Percentiles rank a stretch among this genome's conserved stretches.
These are phyloP conservation scores for Mormyrops boulengeri DNA, from an alignment of 2,797 vertebrate species.

Conservation along the genomic window DNA sequence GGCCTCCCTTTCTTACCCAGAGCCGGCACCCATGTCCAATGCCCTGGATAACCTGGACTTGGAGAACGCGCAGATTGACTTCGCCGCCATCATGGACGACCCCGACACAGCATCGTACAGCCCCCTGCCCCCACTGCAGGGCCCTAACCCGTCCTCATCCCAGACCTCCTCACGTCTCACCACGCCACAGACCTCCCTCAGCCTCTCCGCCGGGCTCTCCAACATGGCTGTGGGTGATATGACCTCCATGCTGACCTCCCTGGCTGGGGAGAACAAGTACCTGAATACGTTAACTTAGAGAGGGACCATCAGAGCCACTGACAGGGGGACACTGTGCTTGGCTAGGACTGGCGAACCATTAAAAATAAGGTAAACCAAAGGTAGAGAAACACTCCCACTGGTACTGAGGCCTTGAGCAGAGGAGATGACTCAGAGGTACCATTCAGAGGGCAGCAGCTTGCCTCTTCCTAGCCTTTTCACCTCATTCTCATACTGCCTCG, in stretches of 20 bases:
- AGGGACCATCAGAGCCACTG: not conserved
- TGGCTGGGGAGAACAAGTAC: slow-evolving; percentile 94
- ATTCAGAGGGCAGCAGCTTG: slow-evolving; percentile 2
- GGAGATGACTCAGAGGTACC: slow-evolving; percentile 26
- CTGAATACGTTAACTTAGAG: slow-evolving; percentile 75
- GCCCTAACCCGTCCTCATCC: slow-evolving; percentile 56
- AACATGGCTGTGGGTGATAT: slow-evolving; percentile 98
- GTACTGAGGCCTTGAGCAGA: slow-evolving; percentile 33
- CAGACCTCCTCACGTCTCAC: slow-evolving; percentile 70
- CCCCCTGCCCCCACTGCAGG: slow-evolving; percentile 55
- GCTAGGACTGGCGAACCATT: not conserved
- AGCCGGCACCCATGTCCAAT: slow-evolving; percentile 74
- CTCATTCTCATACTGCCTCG: not conserved
- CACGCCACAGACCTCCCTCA: slow-evolving; percentile 66
- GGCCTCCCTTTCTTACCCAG: slow-evolving; percentile 63
- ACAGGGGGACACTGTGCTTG: not conserved
- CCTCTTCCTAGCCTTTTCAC: not conserved
- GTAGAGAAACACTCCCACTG: slow-evolving; percentile 31
- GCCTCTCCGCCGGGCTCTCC: slow-evolving; percentile 65
- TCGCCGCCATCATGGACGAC: slow-evolving; percentile 90
- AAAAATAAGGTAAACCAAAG: slow-evolving; percentile 51
- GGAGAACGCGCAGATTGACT: slow-evolving; percentile 94
- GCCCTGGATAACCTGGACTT: slow-evolving; percentile 90
- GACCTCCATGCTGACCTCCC: slow-evolving; percentile 87
- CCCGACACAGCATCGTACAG: slow-evolving; percentile 66